A percentile compares a stretch with the other conserved stretches of the same genome.
Conservation (phyloP, 2,113 vertebrate genomes). For the Chascanopsetta lugubris region DNA sequence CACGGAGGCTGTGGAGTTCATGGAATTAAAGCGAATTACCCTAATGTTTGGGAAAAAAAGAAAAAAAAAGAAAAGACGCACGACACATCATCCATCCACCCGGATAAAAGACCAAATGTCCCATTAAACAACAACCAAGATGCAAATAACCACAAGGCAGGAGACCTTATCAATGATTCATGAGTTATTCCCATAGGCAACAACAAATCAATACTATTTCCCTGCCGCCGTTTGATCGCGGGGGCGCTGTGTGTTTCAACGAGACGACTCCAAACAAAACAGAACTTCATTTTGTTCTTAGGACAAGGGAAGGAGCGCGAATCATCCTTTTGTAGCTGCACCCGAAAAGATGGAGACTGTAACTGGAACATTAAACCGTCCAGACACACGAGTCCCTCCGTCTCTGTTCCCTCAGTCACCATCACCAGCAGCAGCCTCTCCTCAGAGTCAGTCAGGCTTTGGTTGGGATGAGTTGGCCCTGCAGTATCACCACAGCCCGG, state of each 20-base stretch:
- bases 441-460: slow-evolving; percentile 28
- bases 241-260: slow-evolving; percentile 11
- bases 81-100: slow-evolving; percentile 43
- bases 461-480: slow-evolving; percentile 25
- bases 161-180: slow-evolving; percentile 61
- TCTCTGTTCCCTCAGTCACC: slow-evolving; percentile 5
- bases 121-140: slow-evolving; percentile 52
- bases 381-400: too few relatives aligned
- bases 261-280: slow-evolving; percentile 20
- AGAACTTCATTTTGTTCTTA: slow-evolving; percentile 18
- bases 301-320: neutral
- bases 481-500: slow-evolving; percentile 21
- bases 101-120: slow-evolving; percentile 45
- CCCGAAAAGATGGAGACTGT: neutral
- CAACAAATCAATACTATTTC: slow-evolving; percentile 54
- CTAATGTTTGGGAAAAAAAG: too few relatives aligned
- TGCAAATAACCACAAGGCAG: slow-evolving; percentile 50
- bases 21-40: slow-evolving; percentile 17
- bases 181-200: slow-evolving; percentile 58
- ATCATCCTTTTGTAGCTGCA: neutral
- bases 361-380: too few relatives aligned
- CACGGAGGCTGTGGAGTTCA: slow-evolving; percentile 2
- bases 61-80: slow-evolving; percentile 11
- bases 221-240: slow-evolving; percentile 24
- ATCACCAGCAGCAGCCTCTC: slow-evolving; percentile 11